phyloP scores from a whole-genome alignment of 2,888 invertebrate species.

The Eledona agricola region DNA sequence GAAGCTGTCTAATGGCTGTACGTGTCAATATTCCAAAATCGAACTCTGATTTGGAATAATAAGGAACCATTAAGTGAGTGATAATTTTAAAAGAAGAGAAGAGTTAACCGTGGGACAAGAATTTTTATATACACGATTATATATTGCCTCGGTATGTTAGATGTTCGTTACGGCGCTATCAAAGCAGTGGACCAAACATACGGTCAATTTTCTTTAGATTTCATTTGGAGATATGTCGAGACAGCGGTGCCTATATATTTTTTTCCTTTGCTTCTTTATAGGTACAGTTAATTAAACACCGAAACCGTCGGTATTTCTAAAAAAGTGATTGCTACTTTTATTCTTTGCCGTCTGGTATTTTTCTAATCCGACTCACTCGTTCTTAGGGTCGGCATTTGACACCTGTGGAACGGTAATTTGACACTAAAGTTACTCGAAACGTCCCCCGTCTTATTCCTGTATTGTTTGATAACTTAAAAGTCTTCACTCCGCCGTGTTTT shows the following conservation, averaged over 20 bases:
- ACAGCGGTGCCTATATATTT: conserved; percentile 32
- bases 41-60: conserved; percentile 10
- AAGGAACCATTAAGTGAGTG: conserved; percentile 45
- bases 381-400: conserved; percentile 40
- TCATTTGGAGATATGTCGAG: conserved; percentile 37
- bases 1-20: not conserved
- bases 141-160: conserved; percentile 55
- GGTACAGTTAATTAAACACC: conserved; percentile 50
- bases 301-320: conserved; percentile 45
- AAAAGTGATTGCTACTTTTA: conserved; percentile 42
- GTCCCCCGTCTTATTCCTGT: conserved; percentile 40
- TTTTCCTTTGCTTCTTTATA: conserved; percentile 47
- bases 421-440: conserved; percentile 45
- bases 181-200: conserved; percentile 48
- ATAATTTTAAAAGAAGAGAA: conserved; percentile 50
- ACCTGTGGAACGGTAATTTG: conserved; percentile 49
- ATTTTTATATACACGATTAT: conserved; percentile 54
- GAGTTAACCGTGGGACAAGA: conserved; percentile 56
- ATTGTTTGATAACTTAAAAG: conserved; percentile 52
- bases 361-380: conserved; percentile 15
- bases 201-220: conserved; percentile 39
- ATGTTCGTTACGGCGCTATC: conserved; percentile 55
- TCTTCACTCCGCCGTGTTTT: conserved; percentile 45
- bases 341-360: not conserved
- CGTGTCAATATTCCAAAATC: too few species aligned